Percentiles rank a stretch among this genome's conserved stretches.
phyloP scores from a whole-genome alignment of 1,140 invertebrate genomes.

The Scaptodrosophila lebanonensis region DNA sequence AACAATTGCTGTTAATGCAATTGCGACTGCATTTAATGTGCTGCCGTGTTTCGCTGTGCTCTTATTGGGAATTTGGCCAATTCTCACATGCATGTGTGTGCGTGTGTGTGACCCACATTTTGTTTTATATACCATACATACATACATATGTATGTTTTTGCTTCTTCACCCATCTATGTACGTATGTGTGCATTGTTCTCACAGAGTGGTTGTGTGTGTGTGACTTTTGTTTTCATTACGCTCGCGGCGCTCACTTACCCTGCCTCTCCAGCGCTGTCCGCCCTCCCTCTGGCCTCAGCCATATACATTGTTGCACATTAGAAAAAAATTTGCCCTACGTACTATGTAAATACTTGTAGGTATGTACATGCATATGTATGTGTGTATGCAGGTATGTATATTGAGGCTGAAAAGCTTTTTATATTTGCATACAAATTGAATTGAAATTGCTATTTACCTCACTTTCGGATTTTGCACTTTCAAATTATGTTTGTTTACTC shows the following conservation, averaged over 20 bases:
- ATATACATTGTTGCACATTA: no score
- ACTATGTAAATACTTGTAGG: no score
- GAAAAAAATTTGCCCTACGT: no score
- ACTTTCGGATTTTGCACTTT: constrained; percentile 22
- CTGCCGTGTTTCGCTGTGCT: not conserved
- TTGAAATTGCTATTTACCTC: constrained; percentile 24
- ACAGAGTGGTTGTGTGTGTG: constrained; percentile 3
- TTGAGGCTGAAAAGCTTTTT: no score
- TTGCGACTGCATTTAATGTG: constrained; percentile 6
- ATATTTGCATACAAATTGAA: constrained; percentile 30
- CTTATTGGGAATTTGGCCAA: constrained; percentile 31
- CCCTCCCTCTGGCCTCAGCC: no score
- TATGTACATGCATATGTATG: not conserved
- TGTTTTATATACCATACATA: constrained; percentile 17
- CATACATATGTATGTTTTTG: no score
- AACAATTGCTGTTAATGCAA: constrained; percentile 16
- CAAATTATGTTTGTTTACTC: not conserved
- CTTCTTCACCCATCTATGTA: no score
- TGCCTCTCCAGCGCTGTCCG: no score
- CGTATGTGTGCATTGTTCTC: not conserved
- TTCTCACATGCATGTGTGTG: constrained; percentile 2
- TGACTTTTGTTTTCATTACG: constrained; percentile 30
- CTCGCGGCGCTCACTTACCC: not conserved
- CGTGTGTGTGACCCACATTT: constrained; percentile 35
- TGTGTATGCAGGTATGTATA: no score